Evolutionary conservation across 2,888 invertebrate species (phyloP), one percentile per base, ranked within the genome.

Genomic region (Eustalomyia histrio): DNA sequence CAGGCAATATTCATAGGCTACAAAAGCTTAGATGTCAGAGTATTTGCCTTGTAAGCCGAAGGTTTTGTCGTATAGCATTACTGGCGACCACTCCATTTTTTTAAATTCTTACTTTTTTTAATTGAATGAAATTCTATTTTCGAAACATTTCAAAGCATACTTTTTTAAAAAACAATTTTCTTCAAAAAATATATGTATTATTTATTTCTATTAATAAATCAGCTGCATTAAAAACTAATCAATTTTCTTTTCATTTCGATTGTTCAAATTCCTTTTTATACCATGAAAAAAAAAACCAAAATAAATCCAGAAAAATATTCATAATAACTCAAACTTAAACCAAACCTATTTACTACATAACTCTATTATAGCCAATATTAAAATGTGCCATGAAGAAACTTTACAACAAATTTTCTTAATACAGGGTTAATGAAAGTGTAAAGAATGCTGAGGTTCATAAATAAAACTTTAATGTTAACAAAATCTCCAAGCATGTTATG

Each of bases 381-480:
- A 39, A 39, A 39, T 12, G 39, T 12, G 10, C 39, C 12, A 39
- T 12, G 39, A 58, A 63, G 16, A 12, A 33, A 29, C 29, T 29
- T 29, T 29, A 29, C 1, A 29, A 29, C 10, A 43, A 47, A 18
- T 24, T 39, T 29, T 21, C n/a, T 55, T 63, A 68, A 60, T n/a
- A 68, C 24, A n/a, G 39, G 61, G n/a, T 64, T 64, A 64, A 73
- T 71, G 29, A 61, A 60, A 55, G 43, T 63, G 21, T 2, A 33
- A 61, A 53, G 17, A n/a, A 21, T 33, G 29, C 17, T 29, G 69
- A 12, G 21, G 47, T 58, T 33, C 2, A 7, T 17, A 29, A 24
- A 39, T 12, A 39, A 39, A 17, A 6, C 9, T 10, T 9, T 39
- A n/a, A 47, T 47, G n/a, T 47, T 47, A 47, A 47, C 7, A 47